A percentile compares a stretch with the other conserved stretches of the same genome.
phyloP scores from a whole-genome alignment of 2,113 vertebrate species.

The Polyodon spathula region DNA sequence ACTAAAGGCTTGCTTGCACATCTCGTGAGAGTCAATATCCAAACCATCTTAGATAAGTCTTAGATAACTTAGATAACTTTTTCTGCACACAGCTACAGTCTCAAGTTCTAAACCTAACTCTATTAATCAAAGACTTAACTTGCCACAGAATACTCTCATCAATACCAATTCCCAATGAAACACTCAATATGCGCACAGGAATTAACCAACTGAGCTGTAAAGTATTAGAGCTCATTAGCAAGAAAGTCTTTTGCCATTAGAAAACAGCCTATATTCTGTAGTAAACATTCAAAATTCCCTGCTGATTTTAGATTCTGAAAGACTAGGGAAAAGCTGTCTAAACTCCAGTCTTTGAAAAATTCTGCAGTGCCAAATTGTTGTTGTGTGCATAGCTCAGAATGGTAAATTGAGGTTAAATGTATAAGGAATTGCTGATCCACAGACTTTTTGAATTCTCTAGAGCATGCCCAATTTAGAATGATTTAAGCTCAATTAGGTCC shows the following conservation, averaged over 20 bases:
- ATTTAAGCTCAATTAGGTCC: not conserved
- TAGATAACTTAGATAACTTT: too few species aligned
- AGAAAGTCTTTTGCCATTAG: conserved; percentile 36
- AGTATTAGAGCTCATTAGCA: conserved; percentile 45
- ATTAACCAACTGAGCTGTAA: conserved; percentile 30
- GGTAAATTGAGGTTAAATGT: conserved; percentile 20
- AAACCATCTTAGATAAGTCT: too few species aligned
- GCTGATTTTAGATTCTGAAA: conserved; percentile 29
- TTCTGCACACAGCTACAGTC: too few species aligned
- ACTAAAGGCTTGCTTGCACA: too few species aligned
- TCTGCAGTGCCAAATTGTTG: conserved; percentile 23
- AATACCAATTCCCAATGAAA: conserved; percentile 30
- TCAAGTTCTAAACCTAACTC: too few species aligned
- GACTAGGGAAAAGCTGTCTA: conserved; percentile 30
- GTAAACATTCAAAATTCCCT: conserved; percentile 33
- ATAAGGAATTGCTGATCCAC: conserved; percentile 23
- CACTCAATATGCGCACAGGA: conserved; percentile 29
- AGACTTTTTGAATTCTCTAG: conserved; percentile 26
- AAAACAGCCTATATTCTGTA: conserved; percentile 46
- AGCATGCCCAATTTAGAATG: conserved; percentile 10
- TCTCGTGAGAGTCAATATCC: too few species aligned
- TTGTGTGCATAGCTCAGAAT: conserved; percentile 17
- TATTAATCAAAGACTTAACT: conserved; percentile 7
- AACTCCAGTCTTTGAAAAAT: conserved; percentile 23
- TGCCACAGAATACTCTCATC: conserved; percentile 33